Percentiles rank a stretch among this genome's conserved stretches.
Conservation (phyloP, 2,113 vertebrate genomes). For the Coreoperca whiteheadi region DNA sequence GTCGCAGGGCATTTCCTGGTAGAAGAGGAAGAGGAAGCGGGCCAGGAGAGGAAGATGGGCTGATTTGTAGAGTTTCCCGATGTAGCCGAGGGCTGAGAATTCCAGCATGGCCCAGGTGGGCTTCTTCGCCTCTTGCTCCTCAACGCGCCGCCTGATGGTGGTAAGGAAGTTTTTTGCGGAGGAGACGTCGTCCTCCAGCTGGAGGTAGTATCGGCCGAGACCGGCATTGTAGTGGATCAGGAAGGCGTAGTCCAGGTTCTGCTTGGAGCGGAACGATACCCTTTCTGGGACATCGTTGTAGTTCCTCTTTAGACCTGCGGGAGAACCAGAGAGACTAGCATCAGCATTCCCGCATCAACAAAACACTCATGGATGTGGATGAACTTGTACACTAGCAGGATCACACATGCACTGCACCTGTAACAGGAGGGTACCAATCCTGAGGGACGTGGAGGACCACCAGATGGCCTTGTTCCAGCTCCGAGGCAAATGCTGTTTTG, state of each 20-base stretch:
- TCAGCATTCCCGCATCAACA: not conserved
- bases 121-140: slow-evolving; percentile 61
- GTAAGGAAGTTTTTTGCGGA: slow-evolving; percentile 84
- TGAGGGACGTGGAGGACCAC: slow-evolving; percentile 82
- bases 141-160: slow-evolving; percentile 77
- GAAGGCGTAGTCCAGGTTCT: slow-evolving; percentile 89
- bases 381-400: not conserved
- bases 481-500: slow-evolving; percentile 64
- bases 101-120: slow-evolving; percentile 88
- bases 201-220: slow-evolving; percentile 89
- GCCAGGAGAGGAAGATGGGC: slow-evolving; percentile 84
- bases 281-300: slow-evolving; percentile 81
- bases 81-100: slow-evolving; percentile 90
- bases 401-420: slow-evolving; percentile 50
- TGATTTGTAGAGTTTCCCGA: slow-evolving; percentile 90
- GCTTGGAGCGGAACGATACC: slow-evolving; percentile 88
- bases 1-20: slow-evolving; percentile 90
- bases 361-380: not conserved
- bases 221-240: slow-evolving; percentile 86
- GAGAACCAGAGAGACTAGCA: slow-evolving; percentile 1
- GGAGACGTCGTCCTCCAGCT: slow-evolving; percentile 88
- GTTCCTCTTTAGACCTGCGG: slow-evolving; percentile 83
- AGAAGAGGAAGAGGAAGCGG: slow-evolving; percentile 90
- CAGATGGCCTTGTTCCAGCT: slow-evolving; percentile 82
- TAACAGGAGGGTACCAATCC: slow-evolving; percentile 76